Evolutionary conservation across 2,797 vertebrate genomes (phyloP).

Genomic region (Semotilus atromaculatus): DNA sequence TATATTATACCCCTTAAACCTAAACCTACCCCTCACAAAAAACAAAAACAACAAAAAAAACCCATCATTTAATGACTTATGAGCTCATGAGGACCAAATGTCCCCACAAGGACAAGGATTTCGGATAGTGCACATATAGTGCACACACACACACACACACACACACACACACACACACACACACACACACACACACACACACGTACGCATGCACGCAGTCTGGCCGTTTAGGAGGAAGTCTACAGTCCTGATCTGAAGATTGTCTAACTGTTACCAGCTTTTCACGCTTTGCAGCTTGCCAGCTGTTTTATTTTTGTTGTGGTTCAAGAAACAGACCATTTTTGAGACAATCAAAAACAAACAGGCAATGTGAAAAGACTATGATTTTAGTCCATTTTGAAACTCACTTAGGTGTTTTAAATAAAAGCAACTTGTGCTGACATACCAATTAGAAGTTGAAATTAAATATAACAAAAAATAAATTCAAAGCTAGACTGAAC

Average conservation of each 20-base stretch:
- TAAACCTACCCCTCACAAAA: too few species aligned
- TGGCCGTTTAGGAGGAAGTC: constrained; percentile 14
- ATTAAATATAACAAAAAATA: neutral
- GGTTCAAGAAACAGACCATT: constrained; percentile 8
- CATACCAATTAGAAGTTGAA: too few species aligned
- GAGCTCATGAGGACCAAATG: too few species aligned
- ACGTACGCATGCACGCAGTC: neutral
- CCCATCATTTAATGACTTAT: too few species aligned
- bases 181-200: neutral
- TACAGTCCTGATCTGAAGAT: constrained; percentile 47
- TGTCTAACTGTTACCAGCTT: constrained; percentile 55
- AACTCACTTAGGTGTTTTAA: neutral
- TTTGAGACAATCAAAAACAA: constrained; percentile 35
- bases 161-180: too few species aligned
- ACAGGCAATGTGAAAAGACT: constrained; percentile 17
- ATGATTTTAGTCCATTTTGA: neutral
- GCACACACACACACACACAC: too few species aligned
- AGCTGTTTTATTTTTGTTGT: neutral
- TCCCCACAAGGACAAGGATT: too few species aligned
- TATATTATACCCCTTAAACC: too few species aligned
- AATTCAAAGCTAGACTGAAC: neutral
- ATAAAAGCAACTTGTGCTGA: too few species aligned
- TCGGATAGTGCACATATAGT: too few species aligned
- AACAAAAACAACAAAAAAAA: too few species aligned
- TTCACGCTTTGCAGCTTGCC: constrained; percentile 16